Conservation (phyloP, 2,113 vertebrate genomes). For the Charadrius vociferus region DNA sequence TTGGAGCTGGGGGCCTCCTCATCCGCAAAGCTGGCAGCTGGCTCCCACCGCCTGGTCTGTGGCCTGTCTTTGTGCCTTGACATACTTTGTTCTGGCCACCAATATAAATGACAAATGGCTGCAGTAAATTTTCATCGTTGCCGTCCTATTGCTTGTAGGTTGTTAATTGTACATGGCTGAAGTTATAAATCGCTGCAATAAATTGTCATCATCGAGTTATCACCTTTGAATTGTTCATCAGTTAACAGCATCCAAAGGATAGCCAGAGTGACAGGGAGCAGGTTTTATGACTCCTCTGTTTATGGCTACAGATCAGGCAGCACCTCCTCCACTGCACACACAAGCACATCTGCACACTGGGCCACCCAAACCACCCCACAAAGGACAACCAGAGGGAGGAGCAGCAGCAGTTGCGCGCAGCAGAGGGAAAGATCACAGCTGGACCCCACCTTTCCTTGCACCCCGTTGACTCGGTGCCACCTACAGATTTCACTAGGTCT, state of each 20-base stretch:
- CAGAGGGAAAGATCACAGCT: not conserved
- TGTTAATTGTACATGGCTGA: not conserved
- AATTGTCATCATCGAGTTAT: not conserved
- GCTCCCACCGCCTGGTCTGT: not conserved
- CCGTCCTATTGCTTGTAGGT: not conserved
- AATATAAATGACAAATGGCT: not conserved
- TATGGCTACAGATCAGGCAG: not conserved
- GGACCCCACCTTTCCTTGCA: not conserved
- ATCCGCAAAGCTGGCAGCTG: not conserved
- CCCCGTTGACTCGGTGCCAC: not conserved
- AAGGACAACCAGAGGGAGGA: not conserved
- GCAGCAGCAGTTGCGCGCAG: not conserved
- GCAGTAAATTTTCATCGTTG: not conserved
- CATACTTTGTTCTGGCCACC: not conserved
- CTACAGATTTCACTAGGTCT: not conserved
- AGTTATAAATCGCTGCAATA: not conserved
- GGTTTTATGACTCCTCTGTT: not conserved
- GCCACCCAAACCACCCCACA: not conserved
- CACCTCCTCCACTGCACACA: not conserved
- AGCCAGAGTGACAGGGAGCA: not conserved
- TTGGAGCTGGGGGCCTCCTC: not conserved
- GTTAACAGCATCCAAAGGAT: not conserved
- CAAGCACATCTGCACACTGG: not conserved
- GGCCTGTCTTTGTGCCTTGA: not conserved
- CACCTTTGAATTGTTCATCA: not conserved